Evolutionary conservation across 2,113 vertebrate species (phyloP), one percentile per base, ranked within the genome.

Genomic region (Aix galericulata): DNA sequence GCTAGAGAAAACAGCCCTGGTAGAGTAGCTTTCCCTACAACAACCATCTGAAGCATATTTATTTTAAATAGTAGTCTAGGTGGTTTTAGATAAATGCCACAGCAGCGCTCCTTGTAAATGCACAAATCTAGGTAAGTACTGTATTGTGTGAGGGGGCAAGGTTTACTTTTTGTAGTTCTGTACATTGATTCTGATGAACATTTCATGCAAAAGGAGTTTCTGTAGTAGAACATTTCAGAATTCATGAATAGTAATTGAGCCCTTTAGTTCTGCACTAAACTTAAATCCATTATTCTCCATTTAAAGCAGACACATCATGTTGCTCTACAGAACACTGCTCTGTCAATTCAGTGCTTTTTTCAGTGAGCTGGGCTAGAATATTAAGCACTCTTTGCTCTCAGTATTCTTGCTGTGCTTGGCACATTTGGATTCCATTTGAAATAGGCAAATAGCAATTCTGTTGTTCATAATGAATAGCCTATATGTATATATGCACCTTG

Each of bases 231-330:
- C 89, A 95, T 97, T 98, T 97, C 93, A 96, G 97, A 98, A 97
- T 97, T 98, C 95, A 98, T 98, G 97, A 97, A 98, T 98, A 98
- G 96, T 97, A 97, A 98, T 98, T 96, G 97, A 97, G 93, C 94
- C 95, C 93, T 97, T 98, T 96, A 95, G 96, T 98, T 98, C 96
- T 97, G 91, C 96, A 95, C 90, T 97, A 96, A 98, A 98, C 97
- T 98, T 98, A 98, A 98, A 98, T 97, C 96, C 94, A 97, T 98
- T 98, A 97, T 98, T 98, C 97, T 97, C 97, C 95, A 98, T 98
- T 98, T 98, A 97, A 97, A 97, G 97, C 89, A 97, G 96, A 98
- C 97, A 97, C 97, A 97, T 97, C 97, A 89, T 96, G 97, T 97
- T 98, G 94, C 93, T 97, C 85, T 97, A 96, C 88, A 97, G 97